Percentiles rank a stretch among this genome's conserved stretches.
phyloP scores from a whole-genome alignment of 2,888 invertebrate species.

The Orthosia cruda region DNA sequence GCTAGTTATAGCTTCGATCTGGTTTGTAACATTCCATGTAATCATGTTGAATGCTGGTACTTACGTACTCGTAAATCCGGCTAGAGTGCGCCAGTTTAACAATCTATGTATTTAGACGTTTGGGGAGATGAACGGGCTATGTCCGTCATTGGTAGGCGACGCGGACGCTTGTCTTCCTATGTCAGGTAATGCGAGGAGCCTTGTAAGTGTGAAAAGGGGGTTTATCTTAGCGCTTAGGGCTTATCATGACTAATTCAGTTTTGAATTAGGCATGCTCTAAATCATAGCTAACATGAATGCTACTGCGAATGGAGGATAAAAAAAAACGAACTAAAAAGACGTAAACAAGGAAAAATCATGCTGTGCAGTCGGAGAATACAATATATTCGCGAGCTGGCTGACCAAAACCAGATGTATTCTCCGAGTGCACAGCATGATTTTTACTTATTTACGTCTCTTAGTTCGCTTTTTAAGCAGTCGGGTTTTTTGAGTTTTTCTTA shows the following conservation, averaged over 20 bases:
- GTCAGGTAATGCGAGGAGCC: constrained; percentile 22
- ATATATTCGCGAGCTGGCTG: no score
- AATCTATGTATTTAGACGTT: constrained; percentile 36
- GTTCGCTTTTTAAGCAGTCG: no score
- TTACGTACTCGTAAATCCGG: constrained; percentile 60
- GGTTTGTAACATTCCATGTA: constrained; percentile 60
- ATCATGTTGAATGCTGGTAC: constrained; percentile 58
- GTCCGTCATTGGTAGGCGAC: constrained; percentile 18
- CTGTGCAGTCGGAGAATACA: no score
- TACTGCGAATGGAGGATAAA: constrained; percentile 2
- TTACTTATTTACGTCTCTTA: no score
- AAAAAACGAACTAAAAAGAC: no score
- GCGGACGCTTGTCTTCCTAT: constrained; percentile 14
- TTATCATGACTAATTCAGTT: no score
- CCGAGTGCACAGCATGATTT: no score
- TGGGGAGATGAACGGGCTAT: constrained; percentile 9
- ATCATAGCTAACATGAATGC: neutral
- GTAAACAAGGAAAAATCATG: no score
- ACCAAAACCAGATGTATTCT: no score
- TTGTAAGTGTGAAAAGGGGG: constrained; percentile 16
- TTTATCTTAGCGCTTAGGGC: neutral
- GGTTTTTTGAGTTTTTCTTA: no score
- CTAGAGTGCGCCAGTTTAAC: constrained; percentile 42
- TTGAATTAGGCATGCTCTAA: neutral
- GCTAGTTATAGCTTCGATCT: constrained; percentile 63